Percentiles rank a stretch among this genome's conserved stretches.
Conservation (phyloP, 2,888 invertebrate genomes). For the Strigamia crassipes region DNA sequence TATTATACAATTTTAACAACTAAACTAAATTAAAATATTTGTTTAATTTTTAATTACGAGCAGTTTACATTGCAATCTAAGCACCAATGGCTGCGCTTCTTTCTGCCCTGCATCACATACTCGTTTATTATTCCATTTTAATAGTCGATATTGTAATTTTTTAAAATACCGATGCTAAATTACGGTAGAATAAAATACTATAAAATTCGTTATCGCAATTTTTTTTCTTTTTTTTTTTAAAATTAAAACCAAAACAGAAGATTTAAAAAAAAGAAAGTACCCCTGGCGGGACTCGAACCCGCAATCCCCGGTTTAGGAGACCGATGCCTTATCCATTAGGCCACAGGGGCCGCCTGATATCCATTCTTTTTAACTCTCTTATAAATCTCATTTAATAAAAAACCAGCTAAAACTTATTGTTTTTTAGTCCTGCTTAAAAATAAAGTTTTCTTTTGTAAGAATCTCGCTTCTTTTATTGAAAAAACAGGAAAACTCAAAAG, state of each 20-base stretch:
- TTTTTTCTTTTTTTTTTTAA: too few relatives aligned
- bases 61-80: too few relatives aligned
- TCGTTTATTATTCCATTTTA: too few relatives aligned
- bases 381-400: background rate
- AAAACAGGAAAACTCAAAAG: too few relatives aligned
- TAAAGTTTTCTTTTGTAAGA: background rate
- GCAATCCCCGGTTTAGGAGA: conserved; percentile 41
- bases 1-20: too few relatives aligned
- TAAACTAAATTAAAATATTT: too few relatives aligned
- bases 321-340: conserved; percentile 44
- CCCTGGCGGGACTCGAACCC: conserved; percentile 37
- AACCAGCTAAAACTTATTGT: background rate
- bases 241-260: background rate
- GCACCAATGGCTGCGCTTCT: too few relatives aligned
- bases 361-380: background rate
- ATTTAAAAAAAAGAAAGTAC: background rate
- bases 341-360: conserved; percentile 11
- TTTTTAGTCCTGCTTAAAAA: background rate
- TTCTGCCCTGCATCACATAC: too few relatives aligned
- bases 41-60: too few relatives aligned
- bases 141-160: too few relatives aligned
- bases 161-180: too few relatives aligned
- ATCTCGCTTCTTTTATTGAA: background rate
- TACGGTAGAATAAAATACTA: background rate
- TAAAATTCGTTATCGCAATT: too few relatives aligned